Conservation (phyloP, 2,888 invertebrate species). For the Atherix ibis region DNA sequence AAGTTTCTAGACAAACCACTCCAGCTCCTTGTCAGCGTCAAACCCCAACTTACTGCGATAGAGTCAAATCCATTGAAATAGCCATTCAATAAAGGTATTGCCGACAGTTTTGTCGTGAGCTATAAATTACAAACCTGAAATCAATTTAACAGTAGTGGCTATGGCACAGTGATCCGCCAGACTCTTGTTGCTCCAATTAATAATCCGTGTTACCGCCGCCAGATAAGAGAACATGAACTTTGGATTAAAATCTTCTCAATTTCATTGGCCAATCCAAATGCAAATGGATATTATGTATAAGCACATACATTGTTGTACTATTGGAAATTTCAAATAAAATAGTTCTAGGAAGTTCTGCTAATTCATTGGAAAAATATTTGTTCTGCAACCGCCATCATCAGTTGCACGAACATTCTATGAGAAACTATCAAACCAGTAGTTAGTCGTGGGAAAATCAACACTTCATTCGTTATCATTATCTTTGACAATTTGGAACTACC, state of each 20-base stretch:
- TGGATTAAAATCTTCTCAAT: conserved; percentile 3
- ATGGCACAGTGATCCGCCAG: conserved; percentile 5
- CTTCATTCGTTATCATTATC: too few species aligned
- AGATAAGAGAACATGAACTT: conserved; percentile 8
- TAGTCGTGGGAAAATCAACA: neutral
- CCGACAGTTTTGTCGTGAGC: conserved; percentile 8
- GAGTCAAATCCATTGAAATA: too few species aligned
- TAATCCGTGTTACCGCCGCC: conserved; percentile 2
- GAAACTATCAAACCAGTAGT: too few species aligned
- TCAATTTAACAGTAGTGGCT: conserved; percentile 5
- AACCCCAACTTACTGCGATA: too few species aligned
- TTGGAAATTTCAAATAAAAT: too few species aligned
- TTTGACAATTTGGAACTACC: too few species aligned
- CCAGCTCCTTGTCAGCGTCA: too few species aligned
- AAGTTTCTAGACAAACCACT: too few species aligned
- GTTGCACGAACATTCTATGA: too few species aligned
- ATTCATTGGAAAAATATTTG: neutral
- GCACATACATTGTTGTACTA: too few species aligned
- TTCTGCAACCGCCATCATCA: too few species aligned
- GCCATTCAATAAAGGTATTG: conserved; percentile 7
- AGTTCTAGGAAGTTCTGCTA: too few species aligned
- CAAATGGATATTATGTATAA: neutral
- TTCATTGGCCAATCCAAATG: neutral
- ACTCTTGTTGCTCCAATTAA: conserved; percentile 9
- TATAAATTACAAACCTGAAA: conserved; percentile 9